phyloP scores from a whole-genome alignment of 2,797 vertebrate species.

The Helostoma temminkii region DNA sequence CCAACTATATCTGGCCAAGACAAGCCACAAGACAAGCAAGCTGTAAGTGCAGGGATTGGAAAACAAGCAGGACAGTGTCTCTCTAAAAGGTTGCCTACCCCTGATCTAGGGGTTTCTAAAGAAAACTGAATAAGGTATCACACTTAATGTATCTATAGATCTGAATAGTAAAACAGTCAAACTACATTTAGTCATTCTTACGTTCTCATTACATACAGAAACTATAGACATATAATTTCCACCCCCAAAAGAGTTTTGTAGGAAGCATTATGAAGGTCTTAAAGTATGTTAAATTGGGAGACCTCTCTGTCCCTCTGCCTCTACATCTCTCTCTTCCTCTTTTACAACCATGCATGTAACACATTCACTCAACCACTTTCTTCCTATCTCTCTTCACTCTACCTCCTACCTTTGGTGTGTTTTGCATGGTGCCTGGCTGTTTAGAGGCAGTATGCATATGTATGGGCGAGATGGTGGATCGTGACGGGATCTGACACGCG shows the following conservation, averaged over 20 bases:
- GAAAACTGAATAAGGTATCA: no score
- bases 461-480: constrained; percentile 80
- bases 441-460: constrained; percentile 82
- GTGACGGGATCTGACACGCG: constrained; percentile 81
- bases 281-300: constrained; percentile 41
- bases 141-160: no score
- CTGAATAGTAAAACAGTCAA: no score
- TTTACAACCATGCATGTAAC: constrained; percentile 28
- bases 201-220: background rate
- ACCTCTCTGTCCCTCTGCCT: constrained; percentile 30
- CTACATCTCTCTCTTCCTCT: constrained; percentile 28
- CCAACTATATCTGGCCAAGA: no score
- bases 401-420: constrained; percentile 62
- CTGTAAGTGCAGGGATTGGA: no score
- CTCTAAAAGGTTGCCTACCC: no score
- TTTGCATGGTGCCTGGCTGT: constrained; percentile 74
- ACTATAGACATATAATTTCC: background rate
- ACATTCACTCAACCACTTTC: constrained; percentile 26
- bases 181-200: no score
- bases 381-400: constrained; percentile 34
- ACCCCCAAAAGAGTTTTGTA: constrained; percentile 8
- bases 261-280: constrained; percentile 29
- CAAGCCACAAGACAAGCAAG: no score
- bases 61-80: no score
- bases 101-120: background rate